Base-by-base conservation (phyloP, 2,888 invertebrate genomes). In the Drosophila demipolita region DNA sequence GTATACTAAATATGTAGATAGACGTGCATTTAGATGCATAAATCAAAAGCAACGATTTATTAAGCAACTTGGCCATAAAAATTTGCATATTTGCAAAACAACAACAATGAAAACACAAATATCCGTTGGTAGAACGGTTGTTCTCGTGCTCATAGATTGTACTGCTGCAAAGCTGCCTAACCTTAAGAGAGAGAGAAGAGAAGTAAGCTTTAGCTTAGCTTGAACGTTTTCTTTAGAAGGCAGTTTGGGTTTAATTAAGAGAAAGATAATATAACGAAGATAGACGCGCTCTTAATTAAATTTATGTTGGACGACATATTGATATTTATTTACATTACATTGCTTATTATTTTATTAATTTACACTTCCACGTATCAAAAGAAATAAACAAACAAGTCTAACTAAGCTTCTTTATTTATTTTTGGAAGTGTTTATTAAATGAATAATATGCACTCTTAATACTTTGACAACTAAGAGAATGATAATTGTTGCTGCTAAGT, bases 61-160 rank as follows among this genome's bases (percentile, higher is more conserved):
- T 55, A 57, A 58, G 45, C 38, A 20, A 32, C 75, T 78, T 78
- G 78, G 15, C 1, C 23, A 26, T 12, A 2, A 63, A 64, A 50
- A 40, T 68, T 60, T 77, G 55, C 65, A 20, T 63, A 69, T 61
- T 70, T 76, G 59, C 59, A 45, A 45, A 33, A 58, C 58, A 66
- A 57, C 40, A 60, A 62, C 55, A 52, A 70, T 52, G 36, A 36
- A 17, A 15, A 45, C 15, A 45, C 15, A 23, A 23, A 23, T 17
- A 78, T 73, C 68, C 87, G 55, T 52, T 65, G 26, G 32, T 49
- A 35, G 49, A 32, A 42, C 45, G 35, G 63, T 33, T 55, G 55
- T 35, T 57, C 26, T 12, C 7, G 15, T 20, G 48, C 48, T 52
- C 23, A 12, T 53, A 54, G 15, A 23, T 60, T 52, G 40, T 20